Evolutionary conservation across 2,888 invertebrate genomes (phyloP), one percentile per base, ranked within the genome.

Genomic region (Drosophila flavopinicola): DNA sequence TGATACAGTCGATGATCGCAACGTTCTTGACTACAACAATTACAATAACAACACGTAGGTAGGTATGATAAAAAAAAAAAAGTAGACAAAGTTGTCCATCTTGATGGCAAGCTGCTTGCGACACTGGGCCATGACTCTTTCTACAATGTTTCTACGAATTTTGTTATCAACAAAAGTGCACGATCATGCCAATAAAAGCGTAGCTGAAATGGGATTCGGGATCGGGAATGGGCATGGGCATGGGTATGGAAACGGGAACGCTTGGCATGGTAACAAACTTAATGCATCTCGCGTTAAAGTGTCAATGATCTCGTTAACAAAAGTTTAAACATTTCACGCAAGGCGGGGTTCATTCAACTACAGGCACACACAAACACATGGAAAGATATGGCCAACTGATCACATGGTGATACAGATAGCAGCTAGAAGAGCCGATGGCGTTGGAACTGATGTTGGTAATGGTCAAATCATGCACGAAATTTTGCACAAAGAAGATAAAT

Each of bases 271-370:
- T 73, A 83, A 82, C 85, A 78, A 85, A 85, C 80, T 88, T 88
- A 88, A 84, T 87, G 88, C 87, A 87, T 78, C 88, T 88, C 78
- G 83, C 86, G 83, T 80, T 77, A 67, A 86, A 87, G 88, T 87
- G 87, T 87, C 87, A 87, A 87, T 87, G 87, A 87, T 87, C 87
- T 76, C 78, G 75, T 84, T 76, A 80, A 78, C 66, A 48, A 79
- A 85, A 78, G 73, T 66, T 83, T 70, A 83, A 82, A 82, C 85
- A 85, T 83, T 82, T 86, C 84, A 86, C 73, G 71, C 80, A 77
- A 82, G 41, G 35, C 58, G 58, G 58, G 52, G 83, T 86, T 84
- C 83, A 86, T 80, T 83, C 80, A 80, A 79, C 78, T 66, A 56
- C 47, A 32, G 11, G 45, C 11, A 53, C 9, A 51, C 35, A 53